Evolutionary conservation across 2,888 invertebrate genomes (phyloP), one percentile per base, ranked within the genome.

Genomic region (Lutraria lutraria): DNA sequence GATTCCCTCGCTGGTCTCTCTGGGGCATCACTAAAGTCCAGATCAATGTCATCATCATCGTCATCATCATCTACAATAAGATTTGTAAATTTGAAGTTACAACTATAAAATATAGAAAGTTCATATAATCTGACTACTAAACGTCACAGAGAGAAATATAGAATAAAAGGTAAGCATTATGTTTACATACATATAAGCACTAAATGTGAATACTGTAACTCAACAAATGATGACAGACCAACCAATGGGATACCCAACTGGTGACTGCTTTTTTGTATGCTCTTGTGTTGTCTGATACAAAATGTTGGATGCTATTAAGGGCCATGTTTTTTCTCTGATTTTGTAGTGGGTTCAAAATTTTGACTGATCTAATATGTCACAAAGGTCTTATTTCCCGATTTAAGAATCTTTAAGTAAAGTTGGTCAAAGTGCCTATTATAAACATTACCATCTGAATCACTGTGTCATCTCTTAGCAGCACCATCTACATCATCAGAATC

Each of bases 51-150:
- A 29, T 94, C 94, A 87, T 94, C 94, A 60, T 90, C 97, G 56
- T 96, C 97, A 76, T 97, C 95, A 25, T 94, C 94, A 86, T 93
- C 93, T 63, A 89, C 97, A 63, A 96, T 97, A 72, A 80, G 89
- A 80, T 16, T 79, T 21, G 0, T 63, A 84, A 25, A n/a, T n/a
- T n/a, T n/a, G n/a, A n/a, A n/a, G n/a, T n/a, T n/a, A n/a, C 43
- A 12, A 56, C 56, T 56, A 60, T n/a, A 2, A 60, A 21, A 60
- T 60, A 21, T 60, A 3, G n/a, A 60, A 60, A 8, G 60, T 60
- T 21, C n/a, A 60, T 19, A 60, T 0, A 60, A 60, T 60, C 0
- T 21, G n/a, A n/a, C n/a, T n/a, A n/a, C n/a, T n/a, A n/a, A n/a
- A n/a, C n/a, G n/a, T n/a, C n/a, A n/a, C n/a, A n/a, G n/a, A n/a